A percentile compares a stretch with the other conserved stretches of the same genome.
Evolutionary conservation across 2,888 invertebrate genomes (phyloP).

Genomic region (Conops quadrifasciatus): DNA sequence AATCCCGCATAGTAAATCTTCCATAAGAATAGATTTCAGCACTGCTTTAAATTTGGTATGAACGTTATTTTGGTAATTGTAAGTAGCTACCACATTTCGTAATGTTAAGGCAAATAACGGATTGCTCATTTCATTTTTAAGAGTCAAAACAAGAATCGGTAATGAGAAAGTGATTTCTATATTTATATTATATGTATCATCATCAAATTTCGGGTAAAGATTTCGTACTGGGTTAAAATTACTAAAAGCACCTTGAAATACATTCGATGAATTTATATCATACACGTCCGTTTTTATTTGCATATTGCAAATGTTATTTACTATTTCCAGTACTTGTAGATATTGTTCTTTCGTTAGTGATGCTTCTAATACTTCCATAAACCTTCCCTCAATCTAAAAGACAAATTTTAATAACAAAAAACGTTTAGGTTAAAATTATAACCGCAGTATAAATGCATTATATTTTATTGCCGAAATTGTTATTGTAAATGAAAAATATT

Average conservation of each 20-base stretch:
- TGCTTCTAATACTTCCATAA: constrained; percentile 85
- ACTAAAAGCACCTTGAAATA: too few relatives aligned
- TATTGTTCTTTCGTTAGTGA: constrained; percentile 88
- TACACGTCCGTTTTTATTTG: constrained; percentile 7
- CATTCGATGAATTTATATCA: too few relatives aligned
- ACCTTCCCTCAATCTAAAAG: constrained; percentile 74
- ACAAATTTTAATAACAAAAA: too few relatives aligned
- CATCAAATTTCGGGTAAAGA: neutral
- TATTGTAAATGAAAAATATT: too few relatives aligned
- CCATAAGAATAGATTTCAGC: constrained; percentile 86
- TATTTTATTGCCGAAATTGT: too few relatives aligned
- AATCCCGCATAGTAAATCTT: constrained; percentile 82
- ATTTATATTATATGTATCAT: neutral
- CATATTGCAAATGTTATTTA: constrained; percentile 60
- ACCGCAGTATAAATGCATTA: too few relatives aligned
- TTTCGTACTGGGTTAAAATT: too few relatives aligned
- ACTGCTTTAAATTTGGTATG: constrained; percentile 82
- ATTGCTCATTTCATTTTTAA: constrained; percentile 78
- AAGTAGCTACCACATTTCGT: constrained; percentile 81
- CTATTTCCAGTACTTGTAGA: constrained; percentile 85
- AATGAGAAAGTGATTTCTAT: constrained; percentile 70
- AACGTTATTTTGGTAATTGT: constrained; percentile 72
- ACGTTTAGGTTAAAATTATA: too few relatives aligned
- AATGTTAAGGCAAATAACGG: constrained; percentile 87
- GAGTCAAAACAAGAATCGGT: constrained; percentile 77